Conservation (phyloP, 2,113 vertebrate genomes). For the Choloepus hoffmanni region DNA sequence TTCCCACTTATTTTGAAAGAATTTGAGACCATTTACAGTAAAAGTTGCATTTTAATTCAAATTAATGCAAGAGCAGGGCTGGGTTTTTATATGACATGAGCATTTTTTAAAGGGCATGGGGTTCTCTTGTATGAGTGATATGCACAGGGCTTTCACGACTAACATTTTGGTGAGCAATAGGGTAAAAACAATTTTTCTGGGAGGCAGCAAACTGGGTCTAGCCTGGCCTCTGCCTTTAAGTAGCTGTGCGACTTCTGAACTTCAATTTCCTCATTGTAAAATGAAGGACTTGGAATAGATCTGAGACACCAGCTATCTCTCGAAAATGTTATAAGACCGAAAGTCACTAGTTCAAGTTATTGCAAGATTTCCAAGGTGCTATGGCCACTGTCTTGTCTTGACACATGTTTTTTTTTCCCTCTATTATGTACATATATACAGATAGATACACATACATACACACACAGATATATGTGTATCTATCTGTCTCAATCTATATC, state of each 20-base stretch:
- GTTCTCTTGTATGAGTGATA: neutral
- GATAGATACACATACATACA: neutral
- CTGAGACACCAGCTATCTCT: neutral
- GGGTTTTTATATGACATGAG: neutral
- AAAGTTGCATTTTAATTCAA: slow-evolving; percentile 34
- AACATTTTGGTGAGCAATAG: neutral
- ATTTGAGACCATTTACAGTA: slow-evolving; percentile 48
- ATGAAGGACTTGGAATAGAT: neutral
- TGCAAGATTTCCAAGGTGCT: neutral
- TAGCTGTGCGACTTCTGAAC: neutral
- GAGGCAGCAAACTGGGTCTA: neutral
- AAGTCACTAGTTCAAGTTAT: neutral
- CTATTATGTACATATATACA: neutral
- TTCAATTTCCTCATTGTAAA: neutral
- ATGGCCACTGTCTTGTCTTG: neutral
- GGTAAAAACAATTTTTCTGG: neutral
- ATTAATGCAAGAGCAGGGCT: neutral
- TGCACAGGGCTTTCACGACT: neutral
- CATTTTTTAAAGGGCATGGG: neutral
- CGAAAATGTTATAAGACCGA: neutral
- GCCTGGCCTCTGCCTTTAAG: neutral
- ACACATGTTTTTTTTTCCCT: neutral
- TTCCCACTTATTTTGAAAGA: neutral
- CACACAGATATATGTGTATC: too few species aligned
- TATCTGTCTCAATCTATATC: too few species aligned